These are phyloP conservation scores for Eriocheir sinensis DNA, from an alignment of 1,140 invertebrate species.

Conservation along the genomic window DNA sequence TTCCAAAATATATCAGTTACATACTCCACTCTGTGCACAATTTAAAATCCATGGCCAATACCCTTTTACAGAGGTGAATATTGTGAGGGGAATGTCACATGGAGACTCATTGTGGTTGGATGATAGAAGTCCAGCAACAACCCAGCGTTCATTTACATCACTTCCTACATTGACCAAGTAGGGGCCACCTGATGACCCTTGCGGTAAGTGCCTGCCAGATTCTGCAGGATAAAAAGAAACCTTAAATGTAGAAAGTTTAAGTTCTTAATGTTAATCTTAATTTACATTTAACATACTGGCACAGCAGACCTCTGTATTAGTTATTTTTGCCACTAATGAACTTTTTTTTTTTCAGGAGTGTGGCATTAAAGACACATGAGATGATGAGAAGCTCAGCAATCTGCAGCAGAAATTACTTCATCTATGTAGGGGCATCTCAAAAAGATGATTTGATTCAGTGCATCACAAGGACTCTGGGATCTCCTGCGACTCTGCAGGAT, in stretches of 20 bases:
- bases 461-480: too few species aligned
- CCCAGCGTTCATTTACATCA: conserved; percentile 60
- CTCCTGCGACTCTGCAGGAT: too few species aligned
- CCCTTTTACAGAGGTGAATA: conserved; percentile 47
- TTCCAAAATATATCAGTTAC: background rate
- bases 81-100: conserved; percentile 58
- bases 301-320: too few species aligned
- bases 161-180: conserved; percentile 70
- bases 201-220: background rate
- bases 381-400: too few species aligned
- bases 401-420: too few species aligned
- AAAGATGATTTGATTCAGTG: too few species aligned
- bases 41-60: conserved; percentile 65
- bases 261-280: too few species aligned
- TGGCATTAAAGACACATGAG: too few species aligned
- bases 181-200: conserved; percentile 75
- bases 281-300: too few species aligned
- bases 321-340: background rate
- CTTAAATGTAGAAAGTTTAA: background rate
- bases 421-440: too few species aligned
- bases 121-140: conserved; percentile 71
- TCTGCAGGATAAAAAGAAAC: conserved; percentile 43
- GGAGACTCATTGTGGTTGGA: background rate
- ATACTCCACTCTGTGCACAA: conserved; percentile 50
- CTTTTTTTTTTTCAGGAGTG: too few species aligned